Conservation (phyloP, 2,888 invertebrate genomes). For the Tridacna gigas region DNA sequence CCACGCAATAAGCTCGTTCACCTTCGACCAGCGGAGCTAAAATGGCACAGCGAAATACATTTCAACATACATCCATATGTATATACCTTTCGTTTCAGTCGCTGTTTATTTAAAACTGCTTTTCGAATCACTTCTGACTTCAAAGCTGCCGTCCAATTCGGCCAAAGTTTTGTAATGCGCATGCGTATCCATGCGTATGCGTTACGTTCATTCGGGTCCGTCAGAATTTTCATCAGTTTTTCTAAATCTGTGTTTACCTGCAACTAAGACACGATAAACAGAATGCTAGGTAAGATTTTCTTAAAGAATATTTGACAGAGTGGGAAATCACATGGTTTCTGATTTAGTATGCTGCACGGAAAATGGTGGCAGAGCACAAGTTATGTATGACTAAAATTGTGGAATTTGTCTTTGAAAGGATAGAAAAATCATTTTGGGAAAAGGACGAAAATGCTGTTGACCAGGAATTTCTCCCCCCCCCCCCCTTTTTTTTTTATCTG, state of each 20-base stretch:
- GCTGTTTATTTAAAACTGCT: background rate
- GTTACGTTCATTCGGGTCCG: slow-evolving; percentile 7
- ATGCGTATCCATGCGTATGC: slow-evolving; percentile 18
- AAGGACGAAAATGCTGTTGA: no score
- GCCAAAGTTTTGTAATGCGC: background rate
- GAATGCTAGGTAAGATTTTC: no score
- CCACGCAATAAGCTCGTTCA: background rate
- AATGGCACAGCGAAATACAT: background rate
- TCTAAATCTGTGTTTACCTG: background rate
- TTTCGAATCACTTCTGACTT: background rate
- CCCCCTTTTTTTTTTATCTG: no score
- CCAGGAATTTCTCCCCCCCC: no score
- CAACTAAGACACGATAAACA: background rate
- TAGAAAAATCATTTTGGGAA: no score
- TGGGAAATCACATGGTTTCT: no score
- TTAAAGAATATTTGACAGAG: no score
- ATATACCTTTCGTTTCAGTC: background rate
- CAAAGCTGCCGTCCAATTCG: background rate
- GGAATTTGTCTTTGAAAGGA: no score
- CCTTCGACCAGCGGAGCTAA: background rate
- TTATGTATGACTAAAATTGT: no score
- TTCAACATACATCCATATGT: background rate
- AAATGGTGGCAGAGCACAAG: no score
- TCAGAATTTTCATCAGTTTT: background rate
- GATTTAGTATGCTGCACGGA: no score